phyloP scores from a whole-genome alignment of 2,113 vertebrate genomes.

The Phalacrocorax pelagicus region DNA sequence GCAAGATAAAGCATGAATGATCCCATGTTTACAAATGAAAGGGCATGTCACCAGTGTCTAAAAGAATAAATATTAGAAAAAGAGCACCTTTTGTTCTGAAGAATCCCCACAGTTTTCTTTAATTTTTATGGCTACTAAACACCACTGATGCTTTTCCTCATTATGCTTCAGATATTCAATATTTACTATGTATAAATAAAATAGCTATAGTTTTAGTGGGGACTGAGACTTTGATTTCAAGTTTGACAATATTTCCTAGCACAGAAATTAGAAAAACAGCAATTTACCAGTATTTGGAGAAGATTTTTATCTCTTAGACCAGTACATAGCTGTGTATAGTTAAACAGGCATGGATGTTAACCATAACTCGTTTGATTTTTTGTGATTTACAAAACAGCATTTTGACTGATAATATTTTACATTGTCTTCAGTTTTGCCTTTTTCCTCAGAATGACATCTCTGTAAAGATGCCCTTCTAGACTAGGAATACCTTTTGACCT shows the following conservation, averaged over 20 bases:
- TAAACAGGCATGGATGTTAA: background rate
- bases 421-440: background rate
- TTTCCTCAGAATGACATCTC: background rate
- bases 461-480: background rate
- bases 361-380: background rate
- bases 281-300: background rate
- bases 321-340: background rate
- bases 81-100: background rate
- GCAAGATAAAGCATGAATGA: slow-evolving; percentile 15
- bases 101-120: background rate
- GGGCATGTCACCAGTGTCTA: background rate
- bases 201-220: background rate
- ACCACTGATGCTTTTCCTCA: background rate
- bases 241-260: background rate
- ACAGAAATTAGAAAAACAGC: background rate
- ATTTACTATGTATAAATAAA: background rate
- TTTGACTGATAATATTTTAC: background rate
- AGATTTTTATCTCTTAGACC: background rate
- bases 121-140: background rate
- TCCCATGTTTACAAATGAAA: slow-evolving; percentile 29
- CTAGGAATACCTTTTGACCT: background rate
- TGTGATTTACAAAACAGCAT: background rate
- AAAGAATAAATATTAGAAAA: slow-evolving; percentile 12
- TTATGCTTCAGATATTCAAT: background rate
- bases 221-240: background rate